phyloP scores from a whole-genome alignment of 1,140 invertebrate genomes.

The Dreissena polymorpha region DNA sequence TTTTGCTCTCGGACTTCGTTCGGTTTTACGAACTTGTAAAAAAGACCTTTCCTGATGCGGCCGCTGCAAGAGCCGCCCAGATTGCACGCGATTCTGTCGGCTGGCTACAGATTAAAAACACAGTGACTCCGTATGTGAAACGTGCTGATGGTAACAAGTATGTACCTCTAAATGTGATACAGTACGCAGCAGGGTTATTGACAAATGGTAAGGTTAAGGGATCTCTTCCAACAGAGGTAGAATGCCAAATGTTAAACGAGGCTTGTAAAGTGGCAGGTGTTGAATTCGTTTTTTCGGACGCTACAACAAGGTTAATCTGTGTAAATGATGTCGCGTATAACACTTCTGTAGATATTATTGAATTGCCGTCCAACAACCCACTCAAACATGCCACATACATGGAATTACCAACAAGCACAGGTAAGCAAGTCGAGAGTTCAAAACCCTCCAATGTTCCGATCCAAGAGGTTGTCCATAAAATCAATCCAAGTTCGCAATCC shows the following conservation, averaged over 20 bases:
- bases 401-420: constrained; percentile 58
- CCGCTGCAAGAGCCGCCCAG: constrained; percentile 51
- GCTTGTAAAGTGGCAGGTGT: constrained; percentile 74
- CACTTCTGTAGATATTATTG: constrained; percentile 67
- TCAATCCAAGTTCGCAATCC: constrained; percentile 12
- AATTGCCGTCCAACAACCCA: constrained; percentile 74
- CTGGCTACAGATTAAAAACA: constrained; percentile 96
- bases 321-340: constrained; percentile 67
- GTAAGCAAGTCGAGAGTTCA: background rate
- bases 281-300: constrained; percentile 73
- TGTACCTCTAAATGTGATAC: constrained; percentile 90
- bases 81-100: constrained; percentile 80
- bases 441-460: background rate
- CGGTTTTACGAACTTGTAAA: constrained; percentile 89
- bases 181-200: constrained; percentile 74
- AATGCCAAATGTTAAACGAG: constrained; percentile 73
- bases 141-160: constrained; percentile 85
- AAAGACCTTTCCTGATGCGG: constrained; percentile 87
- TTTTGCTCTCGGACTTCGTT: constrained; percentile 90
- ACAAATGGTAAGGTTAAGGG: constrained; percentile 64
- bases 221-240: constrained; percentile 63
- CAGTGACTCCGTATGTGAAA: constrained; percentile 93
- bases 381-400: constrained; percentile 75
- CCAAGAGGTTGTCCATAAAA: constrained; percentile 1
- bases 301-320: constrained; percentile 71